Evolutionary conservation across 2,888 invertebrate genomes (phyloP).

Genomic region (Pristionchus arcanus): DNA sequence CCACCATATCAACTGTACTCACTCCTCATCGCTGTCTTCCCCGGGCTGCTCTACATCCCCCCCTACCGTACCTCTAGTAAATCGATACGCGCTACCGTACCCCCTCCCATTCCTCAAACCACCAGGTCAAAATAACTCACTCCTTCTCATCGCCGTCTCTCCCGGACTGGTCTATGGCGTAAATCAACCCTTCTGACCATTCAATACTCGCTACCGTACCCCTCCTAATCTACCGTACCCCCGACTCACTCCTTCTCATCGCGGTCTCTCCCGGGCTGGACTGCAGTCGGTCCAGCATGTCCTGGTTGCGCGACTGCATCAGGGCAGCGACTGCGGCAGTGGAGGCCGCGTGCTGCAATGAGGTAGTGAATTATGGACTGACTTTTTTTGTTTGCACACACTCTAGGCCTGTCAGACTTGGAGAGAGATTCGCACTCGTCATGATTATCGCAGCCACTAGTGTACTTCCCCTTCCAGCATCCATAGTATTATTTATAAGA

Average conservation of each 20-base stretch:
- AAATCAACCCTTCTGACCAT: no score
- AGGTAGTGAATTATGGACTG: background rate
- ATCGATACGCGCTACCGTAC: background rate
- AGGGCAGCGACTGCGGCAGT: background rate
- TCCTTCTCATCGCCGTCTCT: no score
- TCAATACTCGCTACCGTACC: background rate
- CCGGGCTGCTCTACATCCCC: background rate
- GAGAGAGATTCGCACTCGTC: no score
- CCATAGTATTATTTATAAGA: no score
- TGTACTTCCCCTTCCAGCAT: no score
- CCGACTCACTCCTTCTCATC: slow-evolving; percentile 15
- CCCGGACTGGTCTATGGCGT: no score
- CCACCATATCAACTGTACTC: background rate
- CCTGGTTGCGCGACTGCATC: slow-evolving; percentile 19
- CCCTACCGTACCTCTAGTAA: no score
- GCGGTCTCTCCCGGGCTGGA: background rate
- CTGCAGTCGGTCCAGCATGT: slow-evolving; percentile 17
- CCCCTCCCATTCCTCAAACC: background rate
- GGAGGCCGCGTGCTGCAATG: slow-evolving; percentile 21
- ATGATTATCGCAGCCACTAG: no score
- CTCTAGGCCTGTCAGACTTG: no score
- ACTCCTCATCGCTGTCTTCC: background rate
- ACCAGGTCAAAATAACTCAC: no score
- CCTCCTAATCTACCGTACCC: background rate
- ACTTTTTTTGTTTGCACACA: background rate